A percentile compares a stretch with the other conserved stretches of the same genome.
These are phyloP conservation scores for Talpa occidentalis DNA, from an alignment of 2,113 vertebrate genomes.

Conservation along the genomic window DNA sequence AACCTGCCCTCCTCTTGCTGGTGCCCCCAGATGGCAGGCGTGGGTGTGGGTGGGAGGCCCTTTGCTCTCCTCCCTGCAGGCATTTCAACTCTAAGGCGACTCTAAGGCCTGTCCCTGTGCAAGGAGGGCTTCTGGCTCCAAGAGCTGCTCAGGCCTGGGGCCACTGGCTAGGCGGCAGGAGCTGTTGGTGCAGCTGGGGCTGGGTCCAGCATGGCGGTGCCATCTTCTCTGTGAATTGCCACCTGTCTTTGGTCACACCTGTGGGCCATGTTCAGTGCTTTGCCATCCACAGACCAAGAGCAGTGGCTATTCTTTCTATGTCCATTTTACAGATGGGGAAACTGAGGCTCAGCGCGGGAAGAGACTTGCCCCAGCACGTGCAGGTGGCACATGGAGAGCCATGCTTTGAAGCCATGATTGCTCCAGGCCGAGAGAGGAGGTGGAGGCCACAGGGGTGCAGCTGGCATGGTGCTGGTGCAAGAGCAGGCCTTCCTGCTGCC, in stretches of 20 bases:
- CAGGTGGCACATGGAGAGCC: not conserved
- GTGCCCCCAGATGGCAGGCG: not conserved
- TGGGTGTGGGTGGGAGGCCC: not conserved
- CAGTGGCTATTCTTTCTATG: not conserved
- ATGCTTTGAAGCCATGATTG: not conserved
- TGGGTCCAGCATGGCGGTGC: not conserved
- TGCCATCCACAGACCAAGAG: not conserved
- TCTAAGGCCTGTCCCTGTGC: not conserved
- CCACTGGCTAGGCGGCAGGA: not conserved
- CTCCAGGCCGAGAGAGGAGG: no score
- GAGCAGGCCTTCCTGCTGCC: not conserved
- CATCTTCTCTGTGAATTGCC: not conserved
- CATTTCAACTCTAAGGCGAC: not conserved
- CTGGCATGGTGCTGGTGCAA: fast-evolving
- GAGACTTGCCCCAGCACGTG: no score
- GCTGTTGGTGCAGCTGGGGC: not conserved
- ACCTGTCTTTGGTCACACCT: not conserved
- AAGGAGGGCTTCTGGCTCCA: not conserved
- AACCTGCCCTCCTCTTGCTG: not conserved
- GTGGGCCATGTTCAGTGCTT: not conserved
- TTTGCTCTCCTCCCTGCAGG: not conserved
- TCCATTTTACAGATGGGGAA: not conserved
- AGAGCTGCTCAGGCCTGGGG: not conserved
- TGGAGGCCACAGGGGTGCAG: not conserved
- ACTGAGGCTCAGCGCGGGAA: not conserved